A percentile compares a stretch with the other conserved stretches of the same genome.
phyloP scores from a whole-genome alignment of 2,888 invertebrate species.

The Trichopoda pennipes region DNA sequence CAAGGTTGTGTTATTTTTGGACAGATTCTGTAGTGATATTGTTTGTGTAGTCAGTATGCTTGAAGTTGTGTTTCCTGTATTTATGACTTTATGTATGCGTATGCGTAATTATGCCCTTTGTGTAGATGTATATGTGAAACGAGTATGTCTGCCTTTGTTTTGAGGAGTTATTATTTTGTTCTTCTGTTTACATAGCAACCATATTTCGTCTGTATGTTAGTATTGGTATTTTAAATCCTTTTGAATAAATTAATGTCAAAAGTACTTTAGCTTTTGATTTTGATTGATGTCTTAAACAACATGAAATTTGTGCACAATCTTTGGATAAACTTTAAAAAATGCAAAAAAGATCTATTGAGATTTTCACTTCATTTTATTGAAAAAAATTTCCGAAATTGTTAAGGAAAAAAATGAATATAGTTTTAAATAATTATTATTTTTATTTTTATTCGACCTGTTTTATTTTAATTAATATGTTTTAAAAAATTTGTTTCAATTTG shows the following conservation, averaged over 20 bases:
- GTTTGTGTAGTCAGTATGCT: background rate
- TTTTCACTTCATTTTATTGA: too few relatives aligned
- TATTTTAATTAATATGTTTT: too few relatives aligned
- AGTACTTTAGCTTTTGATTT: conserved; percentile 78
- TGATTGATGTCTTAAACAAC: conserved; percentile 78
- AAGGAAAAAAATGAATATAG: too few relatives aligned
- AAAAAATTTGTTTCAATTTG: too few relatives aligned
- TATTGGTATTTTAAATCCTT: conserved; percentile 74
- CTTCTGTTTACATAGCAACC: background rate
- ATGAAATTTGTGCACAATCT: conserved; percentile 24
- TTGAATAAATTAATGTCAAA: conserved; percentile 81
- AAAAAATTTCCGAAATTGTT: too few relatives aligned
- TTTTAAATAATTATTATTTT: too few relatives aligned
- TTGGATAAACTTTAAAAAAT: conserved; percentile 32
- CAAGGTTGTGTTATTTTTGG: conserved; percentile 2
- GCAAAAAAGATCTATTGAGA: conserved; percentile 3
- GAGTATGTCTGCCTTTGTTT: background rate
- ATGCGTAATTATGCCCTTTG: background rate
- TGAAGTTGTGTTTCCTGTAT: background rate
- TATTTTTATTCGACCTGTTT: too few relatives aligned
- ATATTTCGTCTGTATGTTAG: conserved; percentile 65
- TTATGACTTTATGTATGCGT: conserved; percentile 28
- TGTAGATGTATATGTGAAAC: background rate
- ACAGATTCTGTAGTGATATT: background rate
- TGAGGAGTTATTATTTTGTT: background rate